These are phyloP conservation scores for Hydra vulgaris DNA, from an alignment of 30 jellyfish, hydroid and myxozoan species.

Conservation along the genomic window DNA sequence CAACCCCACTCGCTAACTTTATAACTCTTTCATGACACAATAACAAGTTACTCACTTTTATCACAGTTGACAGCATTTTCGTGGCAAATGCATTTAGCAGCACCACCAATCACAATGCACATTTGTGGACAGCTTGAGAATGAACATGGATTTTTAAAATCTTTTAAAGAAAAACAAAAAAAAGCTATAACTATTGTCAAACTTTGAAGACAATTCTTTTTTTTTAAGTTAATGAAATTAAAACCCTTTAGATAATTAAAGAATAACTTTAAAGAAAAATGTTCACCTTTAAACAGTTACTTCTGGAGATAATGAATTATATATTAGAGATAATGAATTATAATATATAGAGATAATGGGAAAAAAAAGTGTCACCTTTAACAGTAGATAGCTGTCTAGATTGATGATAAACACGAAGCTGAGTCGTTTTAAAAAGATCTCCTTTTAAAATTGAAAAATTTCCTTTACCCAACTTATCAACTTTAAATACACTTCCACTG, in stretches of 20 bases:
- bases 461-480: constrained; percentile 57
- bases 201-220: no score
- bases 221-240: no score
- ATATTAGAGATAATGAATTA: no score
- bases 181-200: no score
- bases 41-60: not conserved
- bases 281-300: no score
- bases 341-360: not conserved
- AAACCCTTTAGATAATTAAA: no score
- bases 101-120: constrained; percentile 19
- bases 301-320: not conserved
- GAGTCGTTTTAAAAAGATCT: constrained; percentile 23
- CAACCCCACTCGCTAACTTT: no score
- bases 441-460: constrained; percentile 27
- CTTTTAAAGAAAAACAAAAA: no score
- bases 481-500: constrained; percentile 42
- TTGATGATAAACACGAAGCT: constrained; percentile 41
- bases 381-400: constrained; percentile 40
- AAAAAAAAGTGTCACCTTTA: constrained; percentile 10
- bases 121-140: constrained; percentile 20
- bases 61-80: not conserved
- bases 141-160: constrained; percentile 17
- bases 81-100: not conserved
- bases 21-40: not conserved
- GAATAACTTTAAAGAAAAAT: no score